Evolutionary conservation across 2,888 invertebrate species (phyloP), one percentile per base, ranked within the genome.

Genomic region (Barypeithes pellucidus): DNA sequence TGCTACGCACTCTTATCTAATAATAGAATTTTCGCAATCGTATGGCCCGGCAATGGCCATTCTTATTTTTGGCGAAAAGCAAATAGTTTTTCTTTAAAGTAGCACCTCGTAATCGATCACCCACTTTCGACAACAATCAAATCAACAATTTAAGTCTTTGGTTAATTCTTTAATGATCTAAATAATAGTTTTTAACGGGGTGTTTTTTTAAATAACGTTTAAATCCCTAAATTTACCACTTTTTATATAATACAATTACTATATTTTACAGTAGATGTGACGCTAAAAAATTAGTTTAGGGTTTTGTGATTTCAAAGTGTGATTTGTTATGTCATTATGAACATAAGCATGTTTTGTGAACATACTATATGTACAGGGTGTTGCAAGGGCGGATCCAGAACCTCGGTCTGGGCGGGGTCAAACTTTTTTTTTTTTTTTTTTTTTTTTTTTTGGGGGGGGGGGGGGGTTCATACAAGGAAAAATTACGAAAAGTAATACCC

Each of bases 61-160:
- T 29, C n/a, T n/a, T n/a, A n/a, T 14, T 29, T 33, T 16, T 18
- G 16, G 16, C 14, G 50, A 47, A 47, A 63, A 63, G 24, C 45
- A 29, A 62, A 43, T 14, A n/a, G 12, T 2, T 5, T 22, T 18
- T 61, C 22, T 22, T 43, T 14, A 33, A 11, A 29, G n/a, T 63
- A 63, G 63, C 63, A 47, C 63, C 63, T 50, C 63, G 20, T 33
- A 47, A 62, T 11, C 22, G 33, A 62, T 62, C 45, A 45, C 62
- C 45, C 29, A 24, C 62, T 18, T 33, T 57, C 18, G 16, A 16
- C 36, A 61, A 20, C 2, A 45, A 29, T 39, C 22, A 50, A 33
- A 66, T 39, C 20, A 66, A 52, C 41, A 18, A 0, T 18, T 20
- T 39, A 24, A 54, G 24, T 52, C 54, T 57, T 57, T 57, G 54